Conservation (phyloP, 1,140 invertebrate species). For the Nautilus pompilius region DNA sequence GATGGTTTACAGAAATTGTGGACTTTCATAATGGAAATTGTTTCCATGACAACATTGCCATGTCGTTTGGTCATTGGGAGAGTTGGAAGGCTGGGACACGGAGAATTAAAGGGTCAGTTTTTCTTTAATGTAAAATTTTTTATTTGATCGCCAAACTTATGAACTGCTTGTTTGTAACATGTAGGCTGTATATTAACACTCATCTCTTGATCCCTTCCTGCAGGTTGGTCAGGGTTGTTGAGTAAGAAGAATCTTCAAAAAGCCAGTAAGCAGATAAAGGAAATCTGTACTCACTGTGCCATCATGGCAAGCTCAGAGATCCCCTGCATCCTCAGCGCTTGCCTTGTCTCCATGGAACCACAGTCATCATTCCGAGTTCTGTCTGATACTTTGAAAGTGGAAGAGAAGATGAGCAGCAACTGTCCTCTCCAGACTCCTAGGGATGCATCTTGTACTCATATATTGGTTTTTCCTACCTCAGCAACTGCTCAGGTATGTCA, state of each 20-base stretch:
- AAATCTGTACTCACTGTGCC: constrained; percentile 85
- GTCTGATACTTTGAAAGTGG: constrained; percentile 69
- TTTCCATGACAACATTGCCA: constrained; percentile 83
- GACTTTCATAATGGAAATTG: constrained; percentile 93
- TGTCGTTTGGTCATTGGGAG: constrained; percentile 95
- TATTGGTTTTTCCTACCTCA: constrained; percentile 97
- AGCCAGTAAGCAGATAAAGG: constrained; percentile 82
- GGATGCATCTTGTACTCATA: constrained; percentile 95
- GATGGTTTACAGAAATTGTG: constrained; percentile 91
- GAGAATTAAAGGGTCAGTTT: constrained; percentile 81
- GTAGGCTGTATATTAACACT: no score
- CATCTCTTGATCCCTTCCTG: constrained; percentile 17
- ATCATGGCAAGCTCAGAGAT: constrained; percentile 57
- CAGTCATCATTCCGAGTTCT: constrained; percentile 90
- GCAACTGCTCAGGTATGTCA: constrained; percentile 84
- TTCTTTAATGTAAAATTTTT: neutral
- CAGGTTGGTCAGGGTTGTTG: constrained; percentile 88
- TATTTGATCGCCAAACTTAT: no score
- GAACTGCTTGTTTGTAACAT: no score
- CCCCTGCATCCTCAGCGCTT: constrained; percentile 92
- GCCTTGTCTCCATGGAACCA: constrained; percentile 93
- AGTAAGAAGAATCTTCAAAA: constrained; percentile 85
- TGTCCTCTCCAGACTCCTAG: constrained; percentile 48
- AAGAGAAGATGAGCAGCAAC: constrained; percentile 50
- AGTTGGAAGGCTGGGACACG: constrained; percentile 93